phyloP scores from a whole-genome alignment of 1,140 invertebrate genomes.

The Planococcus citri region DNA sequence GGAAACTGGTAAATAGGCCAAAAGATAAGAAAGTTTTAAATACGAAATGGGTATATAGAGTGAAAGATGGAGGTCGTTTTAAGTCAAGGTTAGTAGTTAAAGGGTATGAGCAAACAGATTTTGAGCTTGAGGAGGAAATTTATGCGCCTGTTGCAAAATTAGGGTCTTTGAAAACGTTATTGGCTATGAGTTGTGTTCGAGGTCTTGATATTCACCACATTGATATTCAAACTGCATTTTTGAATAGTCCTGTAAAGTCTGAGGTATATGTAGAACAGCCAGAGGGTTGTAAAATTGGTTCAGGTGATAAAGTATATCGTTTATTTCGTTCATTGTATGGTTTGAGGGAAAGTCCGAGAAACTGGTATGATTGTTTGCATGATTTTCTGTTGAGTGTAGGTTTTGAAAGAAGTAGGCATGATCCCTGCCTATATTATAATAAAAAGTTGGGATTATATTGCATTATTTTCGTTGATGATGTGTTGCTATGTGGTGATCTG shows the following conservation, averaged over 20 bases:
- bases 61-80: constrained; percentile 23
- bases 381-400: neutral
- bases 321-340: constrained; percentile 21
- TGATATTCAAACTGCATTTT: constrained; percentile 20
- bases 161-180: neutral
- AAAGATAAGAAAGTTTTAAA: neutral
- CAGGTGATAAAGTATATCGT: constrained; percentile 11
- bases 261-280: constrained; percentile 21
- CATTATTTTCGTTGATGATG: constrained; percentile 21
- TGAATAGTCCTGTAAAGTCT: constrained; percentile 11
- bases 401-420: neutral
- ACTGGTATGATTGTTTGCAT: constrained; percentile 20
- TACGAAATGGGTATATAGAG: neutral
- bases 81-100: constrained; percentile 29
- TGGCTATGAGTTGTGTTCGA: neutral
- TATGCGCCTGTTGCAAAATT: constrained; percentile 28
- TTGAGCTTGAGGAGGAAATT: constrained; percentile 24
- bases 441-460: neutral
- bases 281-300: constrained; percentile 21
- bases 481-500: constrained; percentile 1
- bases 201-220: constrained; percentile 20
- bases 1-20: neutral
- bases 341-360: constrained; percentile 12
- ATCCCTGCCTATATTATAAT: constrained; percentile 9
- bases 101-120: constrained; percentile 27